A percentile compares a stretch with the other conserved stretches of the same genome.
phyloP scores from a whole-genome alignment of 1,140 invertebrate genomes.

The Cheumatopsyche charites region DNA sequence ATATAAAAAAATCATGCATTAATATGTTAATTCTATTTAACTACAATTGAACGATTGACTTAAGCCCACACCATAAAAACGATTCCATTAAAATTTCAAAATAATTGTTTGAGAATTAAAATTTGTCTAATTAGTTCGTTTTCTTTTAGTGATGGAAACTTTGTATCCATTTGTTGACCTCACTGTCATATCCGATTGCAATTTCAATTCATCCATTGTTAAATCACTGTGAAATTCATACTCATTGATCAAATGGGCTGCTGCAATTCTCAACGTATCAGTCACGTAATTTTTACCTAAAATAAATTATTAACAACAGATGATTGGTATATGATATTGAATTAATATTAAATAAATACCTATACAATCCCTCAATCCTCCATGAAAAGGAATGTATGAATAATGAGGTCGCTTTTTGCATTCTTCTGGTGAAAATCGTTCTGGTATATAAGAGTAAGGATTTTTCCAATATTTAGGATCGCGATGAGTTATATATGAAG shows the following conservation, averaged over 20 bases:
- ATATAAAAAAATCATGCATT: too few species aligned
- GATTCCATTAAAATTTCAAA: too few species aligned
- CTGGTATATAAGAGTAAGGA: conserved; percentile 16
- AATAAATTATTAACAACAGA: too few species aligned
- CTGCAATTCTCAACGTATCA: conserved; percentile 9
- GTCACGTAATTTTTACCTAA: not conserved
- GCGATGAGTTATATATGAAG: conserved; percentile 3
- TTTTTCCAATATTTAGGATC: conserved; percentile 31
- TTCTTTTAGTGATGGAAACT: conserved; percentile 1
- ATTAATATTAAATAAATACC: too few species aligned
- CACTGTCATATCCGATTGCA: not conserved
- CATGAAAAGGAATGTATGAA: conserved; percentile 26
- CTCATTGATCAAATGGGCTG: conserved; percentile 10
- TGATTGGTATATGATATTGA: too few species aligned
- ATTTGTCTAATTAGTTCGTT: not conserved
- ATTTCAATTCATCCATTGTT: not conserved
- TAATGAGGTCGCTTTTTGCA: conserved; percentile 1
- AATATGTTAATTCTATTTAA: too few species aligned
- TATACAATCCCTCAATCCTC: conserved; percentile 17
- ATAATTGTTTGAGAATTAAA: too few species aligned
- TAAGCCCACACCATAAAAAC: conserved; percentile 11
- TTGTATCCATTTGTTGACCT: not conserved
- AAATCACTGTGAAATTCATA: conserved; percentile 26
- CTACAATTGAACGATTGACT: too few species aligned
- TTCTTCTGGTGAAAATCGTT: conserved; percentile 22